Percentiles rank a stretch among this genome's conserved stretches.
These are phyloP conservation scores for Saturnia pavonia DNA, from an alignment of 2,888 invertebrate species.

Conservation along the genomic window DNA sequence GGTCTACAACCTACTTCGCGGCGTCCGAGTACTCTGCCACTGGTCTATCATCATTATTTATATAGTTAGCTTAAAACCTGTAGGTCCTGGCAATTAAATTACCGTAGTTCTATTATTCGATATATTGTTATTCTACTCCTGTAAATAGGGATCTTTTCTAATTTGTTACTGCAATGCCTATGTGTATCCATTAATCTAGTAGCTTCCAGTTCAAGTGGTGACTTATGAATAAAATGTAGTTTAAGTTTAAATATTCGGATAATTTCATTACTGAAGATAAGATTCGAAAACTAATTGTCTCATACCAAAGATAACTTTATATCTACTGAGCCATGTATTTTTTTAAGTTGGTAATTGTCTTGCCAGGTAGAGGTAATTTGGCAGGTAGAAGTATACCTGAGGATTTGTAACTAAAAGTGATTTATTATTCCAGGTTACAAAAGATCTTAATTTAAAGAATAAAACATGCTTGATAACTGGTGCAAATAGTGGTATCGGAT, in stretches of 20 bases:
- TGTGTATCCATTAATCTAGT: not conserved
- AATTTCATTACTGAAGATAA: no score
- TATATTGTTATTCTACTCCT: not conserved
- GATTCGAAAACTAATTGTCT: no score
- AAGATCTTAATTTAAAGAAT: conserved; percentile 90
- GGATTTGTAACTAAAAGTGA: not conserved
- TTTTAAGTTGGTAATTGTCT: not conserved
- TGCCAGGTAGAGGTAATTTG: not conserved
- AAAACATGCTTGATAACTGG: conserved; percentile 94
- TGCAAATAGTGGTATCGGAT: conserved; percentile 96
- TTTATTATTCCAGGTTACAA: conserved; percentile 79
- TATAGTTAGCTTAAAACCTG: no score
- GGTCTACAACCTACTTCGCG: no score
- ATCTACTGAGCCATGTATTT: no score
- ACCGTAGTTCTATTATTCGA: no score
- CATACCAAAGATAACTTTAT: no score
- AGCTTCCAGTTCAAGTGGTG: not conserved
- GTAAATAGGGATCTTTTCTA: not conserved
- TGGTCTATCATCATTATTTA: no score
- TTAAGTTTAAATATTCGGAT: not conserved
- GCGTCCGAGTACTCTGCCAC: not conserved
- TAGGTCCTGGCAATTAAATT: no score
- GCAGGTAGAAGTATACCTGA: no score
- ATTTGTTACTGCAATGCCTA: not conserved
- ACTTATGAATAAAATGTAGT: not conserved